These are phyloP conservation scores for Bubo bubo DNA, from an alignment of 2,113 vertebrate species.

Conservation along the genomic window DNA sequence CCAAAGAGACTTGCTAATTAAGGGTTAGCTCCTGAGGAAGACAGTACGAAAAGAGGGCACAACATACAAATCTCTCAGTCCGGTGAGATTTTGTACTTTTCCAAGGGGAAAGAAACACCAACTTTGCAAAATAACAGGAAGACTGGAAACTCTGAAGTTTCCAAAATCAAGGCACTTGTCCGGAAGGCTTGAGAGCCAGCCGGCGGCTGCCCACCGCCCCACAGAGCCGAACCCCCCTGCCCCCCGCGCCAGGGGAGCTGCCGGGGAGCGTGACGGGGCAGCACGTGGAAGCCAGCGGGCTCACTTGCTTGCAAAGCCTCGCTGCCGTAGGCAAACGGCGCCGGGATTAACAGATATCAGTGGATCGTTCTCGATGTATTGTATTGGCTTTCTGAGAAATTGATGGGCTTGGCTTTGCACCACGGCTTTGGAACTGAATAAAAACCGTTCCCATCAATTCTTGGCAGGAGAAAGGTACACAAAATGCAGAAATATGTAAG, in stretches of 20 bases:
- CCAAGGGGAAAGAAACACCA: neutral
- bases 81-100: neutral
- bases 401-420: neutral
- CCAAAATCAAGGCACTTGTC: neutral
- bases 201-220: too few species aligned
- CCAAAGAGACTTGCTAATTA: neutral
- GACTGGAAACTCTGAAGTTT: neutral
- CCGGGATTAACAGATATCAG: neutral
- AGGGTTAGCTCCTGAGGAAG: neutral
- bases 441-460: too few species aligned
- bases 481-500: neutral
- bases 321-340: neutral
- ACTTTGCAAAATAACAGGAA: neutral
- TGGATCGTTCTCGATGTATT: neutral
- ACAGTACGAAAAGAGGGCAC: rapidly evolving
- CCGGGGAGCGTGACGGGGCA: rapidly evolving
- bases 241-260: neutral
- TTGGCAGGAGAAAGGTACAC: neutral
- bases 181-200: too few species aligned
- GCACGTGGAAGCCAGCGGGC: rapidly evolving
- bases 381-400: neutral
- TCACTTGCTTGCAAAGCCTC: rapidly evolving
- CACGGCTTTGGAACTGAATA: neutral
- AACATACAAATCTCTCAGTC: neutral
- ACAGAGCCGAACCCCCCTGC: neutral